Percentiles rank a stretch among this genome's conserved stretches.
phyloP scores from a whole-genome alignment of 2,113 vertebrate species.

The Cebidichthys violaceus region DNA sequence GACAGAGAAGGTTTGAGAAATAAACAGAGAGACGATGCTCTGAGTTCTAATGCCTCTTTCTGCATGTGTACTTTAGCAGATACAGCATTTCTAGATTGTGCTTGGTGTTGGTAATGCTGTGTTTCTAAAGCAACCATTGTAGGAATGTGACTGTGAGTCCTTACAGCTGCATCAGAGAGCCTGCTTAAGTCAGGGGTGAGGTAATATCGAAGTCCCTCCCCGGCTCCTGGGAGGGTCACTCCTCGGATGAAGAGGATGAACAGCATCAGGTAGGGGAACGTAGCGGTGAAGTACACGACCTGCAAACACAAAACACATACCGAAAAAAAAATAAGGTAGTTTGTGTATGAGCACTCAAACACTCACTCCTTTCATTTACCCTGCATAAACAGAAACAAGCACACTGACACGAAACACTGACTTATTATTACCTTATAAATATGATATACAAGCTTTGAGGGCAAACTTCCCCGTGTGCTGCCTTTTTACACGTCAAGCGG shows the following conservation, averaged over 20 bases:
- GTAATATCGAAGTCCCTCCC: conserved; percentile 76
- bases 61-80: background rate
- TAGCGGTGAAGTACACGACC: conserved; percentile 86
- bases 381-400: background rate
- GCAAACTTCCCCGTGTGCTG: background rate
- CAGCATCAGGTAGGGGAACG: conserved; percentile 83
- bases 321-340: background rate
- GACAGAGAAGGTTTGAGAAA: background rate
- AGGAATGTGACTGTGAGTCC: conserved; percentile 3
- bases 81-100: background rate
- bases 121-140: background rate
- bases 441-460: background rate
- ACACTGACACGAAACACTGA: background rate
- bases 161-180: conserved; percentile 66
- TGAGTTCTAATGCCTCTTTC: background rate
- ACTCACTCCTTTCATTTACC: background rate
- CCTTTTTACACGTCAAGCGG: background rate
- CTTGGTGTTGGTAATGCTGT: background rate
- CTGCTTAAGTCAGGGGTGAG: conserved; percentile 72
- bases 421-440: background rate
- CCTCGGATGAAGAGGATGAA: conserved; percentile 83
- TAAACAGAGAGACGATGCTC: background rate
- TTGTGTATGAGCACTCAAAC: background rate
- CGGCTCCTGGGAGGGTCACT: conserved; percentile 82
- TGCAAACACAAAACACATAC: conserved; percentile 44